Conservation (phyloP, 2,113 vertebrate genomes). For the Notarius quadriscutis region DNA sequence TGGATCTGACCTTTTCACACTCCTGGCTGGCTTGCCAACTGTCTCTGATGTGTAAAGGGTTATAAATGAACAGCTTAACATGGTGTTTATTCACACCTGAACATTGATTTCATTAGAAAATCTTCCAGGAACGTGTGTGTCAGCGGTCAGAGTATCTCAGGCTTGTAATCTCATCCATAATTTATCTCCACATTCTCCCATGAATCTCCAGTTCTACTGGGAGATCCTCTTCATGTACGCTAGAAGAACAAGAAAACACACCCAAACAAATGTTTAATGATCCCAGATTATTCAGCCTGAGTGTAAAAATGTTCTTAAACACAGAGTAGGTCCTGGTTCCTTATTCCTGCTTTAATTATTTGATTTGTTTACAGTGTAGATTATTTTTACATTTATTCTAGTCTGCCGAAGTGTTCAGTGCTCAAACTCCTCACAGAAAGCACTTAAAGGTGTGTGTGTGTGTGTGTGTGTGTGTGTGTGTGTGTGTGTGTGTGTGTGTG, state of each 20-base stretch:
- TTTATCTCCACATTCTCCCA: neutral
- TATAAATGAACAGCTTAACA: neutral
- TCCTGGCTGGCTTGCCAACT: no score
- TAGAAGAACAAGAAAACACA: neutral
- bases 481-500: neutral
- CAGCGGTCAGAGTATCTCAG: neutral
- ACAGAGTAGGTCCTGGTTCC: neutral
- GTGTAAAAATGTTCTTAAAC: neutral
- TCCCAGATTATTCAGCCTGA: neutral
- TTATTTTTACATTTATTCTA: neutral
- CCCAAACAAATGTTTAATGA: neutral
- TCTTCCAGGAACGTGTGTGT: neutral
- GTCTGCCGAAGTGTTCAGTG: neutral
- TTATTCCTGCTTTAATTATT: neutral
- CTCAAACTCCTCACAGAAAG: neutral
- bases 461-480: neutral
- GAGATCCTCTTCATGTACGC: neutral
- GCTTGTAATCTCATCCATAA: neutral
- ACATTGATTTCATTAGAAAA: neutral
- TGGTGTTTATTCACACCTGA: neutral
- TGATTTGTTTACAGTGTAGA: neutral
- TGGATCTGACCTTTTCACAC: neutral
- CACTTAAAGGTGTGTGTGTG: neutral
- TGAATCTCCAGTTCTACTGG: neutral
- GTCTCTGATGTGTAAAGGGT: neutral